Base-by-base conservation (phyloP, 2,797 vertebrate species). In the Enteromius trimaculatus region DNA sequence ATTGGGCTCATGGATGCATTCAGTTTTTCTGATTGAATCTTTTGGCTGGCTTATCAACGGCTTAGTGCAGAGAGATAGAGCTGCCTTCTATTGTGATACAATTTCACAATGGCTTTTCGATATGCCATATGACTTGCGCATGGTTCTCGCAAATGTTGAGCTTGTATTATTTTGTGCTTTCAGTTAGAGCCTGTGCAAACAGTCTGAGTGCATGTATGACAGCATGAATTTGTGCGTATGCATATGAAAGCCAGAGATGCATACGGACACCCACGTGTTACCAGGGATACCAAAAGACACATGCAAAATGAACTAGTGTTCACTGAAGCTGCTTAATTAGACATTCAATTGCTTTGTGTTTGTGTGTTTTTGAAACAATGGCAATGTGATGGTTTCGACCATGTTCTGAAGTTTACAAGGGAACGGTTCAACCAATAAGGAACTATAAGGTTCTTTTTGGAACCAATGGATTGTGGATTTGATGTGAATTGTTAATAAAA, bases 241-340 rank as follows among this genome's bases (percentile, higher is more conserved):
- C 21, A 49, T 79, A 68, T 26, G 26, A 74, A 74, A 64, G 21
- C 19, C 42, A 51, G 11, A 68, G 13, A 68, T 37, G 37, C 49
- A 58, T 80, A 80, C 42, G 58, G 76, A 80, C 60, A 42, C 55
- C 51, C 26, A n/a, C 2, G n/a, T 75, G 31, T 81, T 85, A 72
- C 83, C 87, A 68, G 53, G 82, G 81, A 81, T 84, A 87, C 86
- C 31, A 78, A n/a, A 79, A 70, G 49, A 75, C 42, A 69, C 42
- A 77, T 82, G 31, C 55, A 55, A 72, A 77, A 81, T 70, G 19
- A 44, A 47, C 49, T n/a, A 6, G 26, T 19, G n/a, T 80, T 80
- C 19, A 6, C 55, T 79, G 31, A 87, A 76, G 70, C 53, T 65
- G 6, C 71, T 53, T 44, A 62, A 23, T 49, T 74, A 81, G 84